A percentile compares a stretch with the other conserved stretches of the same genome.
Evolutionary conservation across 2,797 vertebrate species (phyloP).

Genomic region (Synanceia verrucosa): DNA sequence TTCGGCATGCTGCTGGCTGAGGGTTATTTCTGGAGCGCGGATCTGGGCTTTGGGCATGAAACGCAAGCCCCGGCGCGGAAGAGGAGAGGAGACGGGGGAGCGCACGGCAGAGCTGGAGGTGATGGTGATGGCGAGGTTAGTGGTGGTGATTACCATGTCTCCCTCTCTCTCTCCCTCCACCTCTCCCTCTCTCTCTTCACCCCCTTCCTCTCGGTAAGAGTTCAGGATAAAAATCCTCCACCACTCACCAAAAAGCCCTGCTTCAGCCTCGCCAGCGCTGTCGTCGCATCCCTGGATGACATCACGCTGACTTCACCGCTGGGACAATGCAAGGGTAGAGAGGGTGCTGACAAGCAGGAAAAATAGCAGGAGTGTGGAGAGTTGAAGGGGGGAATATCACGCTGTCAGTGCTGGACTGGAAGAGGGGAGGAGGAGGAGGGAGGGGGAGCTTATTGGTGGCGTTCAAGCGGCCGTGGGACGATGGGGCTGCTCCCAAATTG

Average conservation of each 20-base stretch:
- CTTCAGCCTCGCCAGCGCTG: slow-evolving; percentile 61
- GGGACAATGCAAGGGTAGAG: slow-evolving; percentile 51
- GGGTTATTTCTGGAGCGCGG: slow-evolving; percentile 96
- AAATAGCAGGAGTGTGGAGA: slow-evolving; percentile 65
- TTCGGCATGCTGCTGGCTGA: slow-evolving; percentile 94
- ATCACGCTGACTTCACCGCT: slow-evolving; percentile 86
- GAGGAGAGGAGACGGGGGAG: slow-evolving; percentile 78
- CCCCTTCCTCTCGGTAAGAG: slow-evolving; percentile 53
- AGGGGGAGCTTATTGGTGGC: slow-evolving; percentile 77
- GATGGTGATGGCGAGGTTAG: slow-evolving; percentile 76
- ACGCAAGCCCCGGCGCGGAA: slow-evolving; percentile 86
- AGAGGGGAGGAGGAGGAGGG: slow-evolving; percentile 39
- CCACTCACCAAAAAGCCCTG: slow-evolving; percentile 69
- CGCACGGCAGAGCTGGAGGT: slow-evolving; percentile 81
- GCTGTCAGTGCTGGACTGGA: slow-evolving; percentile 70
- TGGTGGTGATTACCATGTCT: slow-evolving; percentile 90
- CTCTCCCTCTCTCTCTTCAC: slow-evolving; percentile 38
- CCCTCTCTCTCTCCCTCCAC: slow-evolving; percentile 57
- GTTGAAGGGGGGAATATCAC: slow-evolving; percentile 41
- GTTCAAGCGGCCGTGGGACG: slow-evolving; percentile 65
- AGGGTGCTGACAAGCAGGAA: slow-evolving; percentile 68
- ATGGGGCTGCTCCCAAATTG: slow-evolving; percentile 84
- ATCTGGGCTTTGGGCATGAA: slow-evolving; percentile 91
- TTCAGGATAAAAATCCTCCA: slow-evolving; percentile 59
- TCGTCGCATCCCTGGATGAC: slow-evolving; percentile 76